These are phyloP conservation scores for Pecten maximus DNA, from an alignment of 2,888 invertebrate species.

Conservation along the genomic window DNA sequence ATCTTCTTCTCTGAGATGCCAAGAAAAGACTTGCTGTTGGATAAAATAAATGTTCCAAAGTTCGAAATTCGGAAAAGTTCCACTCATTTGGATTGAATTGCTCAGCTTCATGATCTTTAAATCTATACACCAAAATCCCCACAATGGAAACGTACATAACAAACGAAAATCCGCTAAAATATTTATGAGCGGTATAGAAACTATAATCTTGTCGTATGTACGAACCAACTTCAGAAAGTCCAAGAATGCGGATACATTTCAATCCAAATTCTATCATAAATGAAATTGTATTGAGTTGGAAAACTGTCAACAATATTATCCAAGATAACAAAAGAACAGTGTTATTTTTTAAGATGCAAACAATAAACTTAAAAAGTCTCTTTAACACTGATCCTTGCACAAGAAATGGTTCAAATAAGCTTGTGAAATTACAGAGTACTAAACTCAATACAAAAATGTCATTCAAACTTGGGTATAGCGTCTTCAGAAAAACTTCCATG, in stretches of 20 bases:
- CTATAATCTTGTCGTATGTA: slow-evolving; percentile 74
- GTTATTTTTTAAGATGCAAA: slow-evolving; percentile 83
- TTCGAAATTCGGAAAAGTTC: slow-evolving; percentile 79
- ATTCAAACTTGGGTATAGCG: slow-evolving; percentile 84
- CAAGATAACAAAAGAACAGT: slow-evolving; percentile 82
- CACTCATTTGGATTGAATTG: slow-evolving; percentile 78
- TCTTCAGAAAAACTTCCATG: slow-evolving; percentile 83
- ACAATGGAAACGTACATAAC: slow-evolving; percentile 70
- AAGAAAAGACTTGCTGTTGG: slow-evolving; percentile 44
- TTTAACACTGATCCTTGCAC: slow-evolving; percentile 77
- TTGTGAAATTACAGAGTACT: slow-evolving; percentile 82
- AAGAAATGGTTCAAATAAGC: slow-evolving; percentile 82
- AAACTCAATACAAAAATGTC: slow-evolving; percentile 84
- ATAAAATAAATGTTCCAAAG: slow-evolving; percentile 68
- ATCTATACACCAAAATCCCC: slow-evolving; percentile 55
- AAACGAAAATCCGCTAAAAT: slow-evolving; percentile 72
- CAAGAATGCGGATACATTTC: slow-evolving; percentile 77
- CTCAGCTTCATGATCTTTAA: slow-evolving; percentile 58
- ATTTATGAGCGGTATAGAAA: slow-evolving; percentile 65
- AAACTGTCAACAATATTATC: slow-evolving; percentile 83
- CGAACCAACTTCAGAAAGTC: slow-evolving; percentile 77
- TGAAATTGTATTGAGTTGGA: slow-evolving; percentile 81
- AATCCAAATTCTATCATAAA: slow-evolving; percentile 71
- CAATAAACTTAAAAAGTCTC: slow-evolving; percentile 81
- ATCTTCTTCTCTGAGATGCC: slow-evolving; percentile 41